Conservation (phyloP, 2,888 invertebrate genomes). For the Serripes groenlandicus region DNA sequence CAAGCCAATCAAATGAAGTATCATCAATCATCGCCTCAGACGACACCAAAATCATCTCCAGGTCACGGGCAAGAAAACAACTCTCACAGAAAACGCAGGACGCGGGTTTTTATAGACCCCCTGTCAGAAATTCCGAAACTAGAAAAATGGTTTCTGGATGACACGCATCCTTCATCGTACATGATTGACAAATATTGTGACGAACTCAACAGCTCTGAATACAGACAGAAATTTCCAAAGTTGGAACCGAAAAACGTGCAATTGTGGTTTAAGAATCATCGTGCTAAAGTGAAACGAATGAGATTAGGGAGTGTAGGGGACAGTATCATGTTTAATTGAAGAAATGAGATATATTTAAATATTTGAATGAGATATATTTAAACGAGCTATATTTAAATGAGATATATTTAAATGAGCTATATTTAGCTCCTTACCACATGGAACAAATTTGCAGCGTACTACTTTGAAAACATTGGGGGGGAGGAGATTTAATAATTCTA, state of each 20-base stretch:
- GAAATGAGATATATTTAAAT: too few relatives aligned
- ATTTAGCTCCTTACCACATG: too few relatives aligned
- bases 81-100: slow-evolving; percentile 92
- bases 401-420: too few relatives aligned
- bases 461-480: too few relatives aligned
- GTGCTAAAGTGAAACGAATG: slow-evolving; percentile 98
- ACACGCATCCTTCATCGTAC: slow-evolving; percentile 99
- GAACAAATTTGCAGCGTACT: too few relatives aligned
- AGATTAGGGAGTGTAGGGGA: slow-evolving; percentile 67
- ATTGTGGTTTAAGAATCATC: slow-evolving; percentile 99
- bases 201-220: slow-evolving; percentile 98
- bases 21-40: slow-evolving; percentile 56
- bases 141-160: slow-evolving; percentile 96
- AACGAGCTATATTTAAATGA: too few relatives aligned
- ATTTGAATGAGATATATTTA: too few relatives aligned
- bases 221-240: slow-evolving; percentile 99
- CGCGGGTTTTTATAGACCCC: slow-evolving; percentile 99
- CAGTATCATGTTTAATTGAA: slow-evolving; percentile 63
- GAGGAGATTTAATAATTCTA: too few relatives aligned
- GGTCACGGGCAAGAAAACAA: slow-evolving; percentile 66
- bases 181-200: slow-evolving; percentile 99
- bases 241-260: slow-evolving; percentile 99
- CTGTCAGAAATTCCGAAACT: slow-evolving; percentile 95
- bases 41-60: slow-evolving; percentile 59
- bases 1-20: slow-evolving; percentile 71